Conservation (phyloP, 2,888 invertebrate species). For the Melanophora roralis region DNA sequence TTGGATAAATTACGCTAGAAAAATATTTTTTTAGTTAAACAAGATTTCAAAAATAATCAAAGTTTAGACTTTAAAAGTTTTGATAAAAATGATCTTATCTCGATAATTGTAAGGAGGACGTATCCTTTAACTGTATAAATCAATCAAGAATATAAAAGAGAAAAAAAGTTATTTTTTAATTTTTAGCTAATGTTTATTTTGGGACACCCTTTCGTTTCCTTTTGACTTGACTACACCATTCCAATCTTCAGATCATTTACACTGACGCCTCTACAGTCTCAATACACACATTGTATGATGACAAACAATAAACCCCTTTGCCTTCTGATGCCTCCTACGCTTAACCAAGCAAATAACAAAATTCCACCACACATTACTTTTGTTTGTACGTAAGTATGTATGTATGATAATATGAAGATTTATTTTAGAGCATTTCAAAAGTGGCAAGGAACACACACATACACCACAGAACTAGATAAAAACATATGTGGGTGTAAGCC, state of each 20-base stretch:
- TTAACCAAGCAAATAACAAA: not conserved
- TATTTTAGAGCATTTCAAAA: slow-evolving; percentile 16
- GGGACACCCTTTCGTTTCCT: not conserved
- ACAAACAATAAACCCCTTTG: slow-evolving; percentile 26
- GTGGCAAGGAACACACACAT: slow-evolving; percentile 1
- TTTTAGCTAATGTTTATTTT: too few species aligned
- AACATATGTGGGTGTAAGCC: not conserved
- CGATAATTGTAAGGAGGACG: too few species aligned
- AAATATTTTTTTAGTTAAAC: too few species aligned
- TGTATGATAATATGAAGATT: too few species aligned
- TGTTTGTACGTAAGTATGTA: too few species aligned
- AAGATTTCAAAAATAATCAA: too few species aligned
- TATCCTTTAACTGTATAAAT: too few species aligned
- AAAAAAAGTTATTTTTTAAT: too few species aligned
- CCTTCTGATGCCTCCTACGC: not conserved
- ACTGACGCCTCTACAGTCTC: not conserved
- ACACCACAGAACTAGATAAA: not conserved
- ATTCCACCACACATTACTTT: not conserved
- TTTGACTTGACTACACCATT: not conserved
- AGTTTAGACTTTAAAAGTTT: too few species aligned
- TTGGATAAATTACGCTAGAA: too few species aligned
- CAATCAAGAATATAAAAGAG: too few species aligned
- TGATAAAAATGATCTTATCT: too few species aligned
- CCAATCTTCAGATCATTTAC: slow-evolving; percentile 15
- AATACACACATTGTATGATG: slow-evolving; percentile 26